These are phyloP conservation scores for Poecile atricapillus DNA, from an alignment of 2,113 vertebrate species.

Conservation along the genomic window DNA sequence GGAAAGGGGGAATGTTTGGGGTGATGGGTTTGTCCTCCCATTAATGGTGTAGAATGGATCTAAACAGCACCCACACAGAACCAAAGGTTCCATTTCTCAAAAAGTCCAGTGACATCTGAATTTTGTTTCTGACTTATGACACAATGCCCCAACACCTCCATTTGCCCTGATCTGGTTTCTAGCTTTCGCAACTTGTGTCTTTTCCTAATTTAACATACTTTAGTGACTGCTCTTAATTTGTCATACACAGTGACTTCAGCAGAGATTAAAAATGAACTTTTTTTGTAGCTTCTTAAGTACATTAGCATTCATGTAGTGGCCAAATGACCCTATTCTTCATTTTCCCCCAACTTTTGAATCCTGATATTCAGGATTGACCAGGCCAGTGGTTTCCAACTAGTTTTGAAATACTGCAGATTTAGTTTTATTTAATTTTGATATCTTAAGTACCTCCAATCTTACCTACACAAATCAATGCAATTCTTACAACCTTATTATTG, in stretches of 20 bases:
- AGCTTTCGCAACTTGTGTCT: neutral
- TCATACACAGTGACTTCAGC: neutral
- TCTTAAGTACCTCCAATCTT: neutral
- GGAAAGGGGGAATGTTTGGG: neutral
- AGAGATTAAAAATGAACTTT: neutral
- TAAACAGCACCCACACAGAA: neutral
- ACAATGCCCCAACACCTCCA: neutral
- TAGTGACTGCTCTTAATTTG: neutral
- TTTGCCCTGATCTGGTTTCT: neutral
- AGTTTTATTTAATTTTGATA: neutral
- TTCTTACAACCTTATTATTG: neutral
- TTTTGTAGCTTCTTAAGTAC: neutral
- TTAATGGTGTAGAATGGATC: neutral
- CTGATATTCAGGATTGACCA: neutral
- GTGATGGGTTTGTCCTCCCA: neutral
- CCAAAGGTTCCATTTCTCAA: neutral
- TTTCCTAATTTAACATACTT: neutral
- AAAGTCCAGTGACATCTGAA: neutral
- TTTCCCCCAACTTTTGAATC: neutral
- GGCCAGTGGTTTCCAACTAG: neutral
- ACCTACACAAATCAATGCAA: neutral
- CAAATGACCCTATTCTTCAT: neutral
- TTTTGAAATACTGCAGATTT: neutral
- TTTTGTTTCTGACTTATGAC: neutral
- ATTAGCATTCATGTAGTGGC: neutral